Conservation (phyloP, 1,140 invertebrate genomes). For the Doryteuthis pealeii region DNA sequence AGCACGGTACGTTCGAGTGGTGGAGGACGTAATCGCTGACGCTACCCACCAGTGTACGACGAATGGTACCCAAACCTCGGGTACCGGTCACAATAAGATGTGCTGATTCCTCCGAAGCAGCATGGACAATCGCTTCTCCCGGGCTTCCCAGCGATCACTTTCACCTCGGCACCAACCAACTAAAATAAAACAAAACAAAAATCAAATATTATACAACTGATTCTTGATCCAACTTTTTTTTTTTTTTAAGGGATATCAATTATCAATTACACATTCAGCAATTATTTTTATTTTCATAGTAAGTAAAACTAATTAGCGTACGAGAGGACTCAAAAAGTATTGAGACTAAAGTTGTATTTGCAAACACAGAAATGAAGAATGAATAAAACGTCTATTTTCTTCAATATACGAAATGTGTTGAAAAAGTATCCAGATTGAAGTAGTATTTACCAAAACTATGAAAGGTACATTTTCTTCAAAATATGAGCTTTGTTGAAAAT, state of each 20-base stretch:
- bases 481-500: too few relatives aligned
- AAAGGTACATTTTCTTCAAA: too few relatives aligned
- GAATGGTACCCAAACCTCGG: conserved; percentile 37
- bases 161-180: conserved; percentile 35
- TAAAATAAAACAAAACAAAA: conserved; percentile 4
- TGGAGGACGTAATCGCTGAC: conserved; percentile 47
- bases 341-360: too few relatives aligned
- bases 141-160: conserved; percentile 30
- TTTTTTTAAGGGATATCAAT: not conserved
- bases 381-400: too few relatives aligned
- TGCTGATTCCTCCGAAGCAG: conserved; percentile 36
- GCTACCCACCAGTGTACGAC: conserved; percentile 41
- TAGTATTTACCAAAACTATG: too few relatives aligned
- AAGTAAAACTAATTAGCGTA: too few relatives aligned
- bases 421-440: too few relatives aligned
- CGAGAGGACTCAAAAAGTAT: too few relatives aligned
- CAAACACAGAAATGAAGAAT: too few relatives aligned
- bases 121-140: conserved; percentile 44
- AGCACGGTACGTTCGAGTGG: conserved; percentile 38
- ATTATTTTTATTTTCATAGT: too few relatives aligned
- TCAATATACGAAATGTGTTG: too few relatives aligned
- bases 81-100: conserved; percentile 40
- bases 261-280: not conserved
- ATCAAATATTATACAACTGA: not conserved
- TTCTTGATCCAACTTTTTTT: not conserved